Evolutionary conservation across 2,888 invertebrate genomes (phyloP).

Genomic region (Cephus pulcher): DNA sequence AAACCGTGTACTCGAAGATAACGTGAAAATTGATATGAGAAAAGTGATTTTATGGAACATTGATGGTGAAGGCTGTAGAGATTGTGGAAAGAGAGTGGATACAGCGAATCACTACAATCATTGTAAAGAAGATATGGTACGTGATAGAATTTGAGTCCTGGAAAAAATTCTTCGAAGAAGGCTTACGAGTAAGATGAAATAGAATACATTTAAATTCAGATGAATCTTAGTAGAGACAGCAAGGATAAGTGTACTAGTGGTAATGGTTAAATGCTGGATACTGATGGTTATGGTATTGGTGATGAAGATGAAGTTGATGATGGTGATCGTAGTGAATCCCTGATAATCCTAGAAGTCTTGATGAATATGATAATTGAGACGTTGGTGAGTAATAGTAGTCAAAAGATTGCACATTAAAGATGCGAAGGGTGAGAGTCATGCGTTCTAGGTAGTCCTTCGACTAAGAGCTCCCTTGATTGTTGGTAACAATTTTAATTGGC

Average conservation of each 20-base stretch:
- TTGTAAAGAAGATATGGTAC: background rate
- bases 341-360: background rate
- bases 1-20: background rate
- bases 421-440: background rate
- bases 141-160: background rate
- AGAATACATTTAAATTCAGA: background rate
- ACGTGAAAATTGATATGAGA: background rate
- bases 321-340: background rate
- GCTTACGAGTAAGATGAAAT: background rate
- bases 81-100: background rate
- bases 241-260: background rate
- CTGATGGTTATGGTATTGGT: background rate
- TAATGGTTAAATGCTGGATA: background rate
- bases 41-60: background rate
- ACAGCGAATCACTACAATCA: background rate
- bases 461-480: background rate
- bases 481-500: slow-evolving; percentile 25
- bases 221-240: background rate
- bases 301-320: background rate
- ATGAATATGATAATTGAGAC: background rate
- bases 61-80: background rate
- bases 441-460: background rate
- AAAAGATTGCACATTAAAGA: background rate
- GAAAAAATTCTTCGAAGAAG: background rate
- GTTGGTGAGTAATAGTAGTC: background rate